phyloP scores from a whole-genome alignment of 2,113 vertebrate species.

The Corythoichthys intestinalis region DNA sequence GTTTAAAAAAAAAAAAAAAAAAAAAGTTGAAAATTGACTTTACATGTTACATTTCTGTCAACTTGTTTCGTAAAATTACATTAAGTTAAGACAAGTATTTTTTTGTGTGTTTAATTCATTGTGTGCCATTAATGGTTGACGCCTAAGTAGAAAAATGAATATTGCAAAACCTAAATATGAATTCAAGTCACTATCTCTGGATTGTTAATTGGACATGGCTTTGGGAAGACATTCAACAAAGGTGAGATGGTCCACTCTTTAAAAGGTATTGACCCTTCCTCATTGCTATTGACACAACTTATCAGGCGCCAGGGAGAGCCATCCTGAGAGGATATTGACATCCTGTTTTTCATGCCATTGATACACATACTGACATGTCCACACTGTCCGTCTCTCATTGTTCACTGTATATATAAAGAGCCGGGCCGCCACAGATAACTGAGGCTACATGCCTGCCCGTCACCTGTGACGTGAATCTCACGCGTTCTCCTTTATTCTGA shows the following conservation, averaged over 20 bases:
- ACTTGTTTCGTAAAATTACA: neutral
- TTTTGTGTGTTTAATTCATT: no score
- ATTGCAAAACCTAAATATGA: neutral
- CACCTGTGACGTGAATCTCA: conserved; percentile 36
- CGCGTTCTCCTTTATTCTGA: conserved; percentile 15
- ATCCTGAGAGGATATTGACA: conserved; percentile 72
- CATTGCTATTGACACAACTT: conserved; percentile 79
- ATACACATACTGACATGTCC: conserved; percentile 50
- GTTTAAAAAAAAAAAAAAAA: neutral
- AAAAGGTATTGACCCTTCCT: conserved; percentile 73
- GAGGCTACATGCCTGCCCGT: conserved; percentile 33
- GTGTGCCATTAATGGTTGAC: no score
- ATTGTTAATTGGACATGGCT: neutral
- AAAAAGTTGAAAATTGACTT: no score
- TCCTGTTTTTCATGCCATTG: conserved; percentile 67
- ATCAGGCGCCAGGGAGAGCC: conserved; percentile 70
- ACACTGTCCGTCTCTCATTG: conserved; percentile 3
- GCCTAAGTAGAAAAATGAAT: neutral
- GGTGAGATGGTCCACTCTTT: conserved; percentile 50
- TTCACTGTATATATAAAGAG: conserved; percentile 12
- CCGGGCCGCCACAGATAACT: conserved; percentile 26
- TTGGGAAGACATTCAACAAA: conserved; percentile 36
- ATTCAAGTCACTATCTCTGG: neutral
- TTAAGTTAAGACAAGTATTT: neutral
- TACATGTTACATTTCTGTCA: no score